Base-by-base conservation (phyloP, 2,888 invertebrate genomes). In the Ganaspis brasiliensis region DNA sequence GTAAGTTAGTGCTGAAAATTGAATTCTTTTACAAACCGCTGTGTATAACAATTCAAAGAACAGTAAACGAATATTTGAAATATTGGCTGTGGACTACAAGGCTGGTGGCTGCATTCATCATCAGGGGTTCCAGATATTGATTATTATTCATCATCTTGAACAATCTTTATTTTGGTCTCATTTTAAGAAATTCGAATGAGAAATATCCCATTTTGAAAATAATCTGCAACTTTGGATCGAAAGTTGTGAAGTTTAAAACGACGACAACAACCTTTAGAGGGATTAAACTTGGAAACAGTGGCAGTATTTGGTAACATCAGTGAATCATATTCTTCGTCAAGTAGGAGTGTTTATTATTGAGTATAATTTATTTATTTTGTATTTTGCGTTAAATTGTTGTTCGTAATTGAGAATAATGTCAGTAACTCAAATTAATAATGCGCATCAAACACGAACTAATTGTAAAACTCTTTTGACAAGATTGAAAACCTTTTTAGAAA, bases 401-500 rank as follows among this genome's bases (percentile, higher is more conserved):
- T n/a, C 5, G 5, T 49, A n/a, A n/a, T 49, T 49, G 5, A 5
- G 1, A 14, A 49, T 49, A 5, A 49, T 49, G 49, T 49, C 49
- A 2, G 14, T 49, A 14, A 49, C 14, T n/a, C 49, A 49, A n/a
- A 1, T 57, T 57, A 37, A 73, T 12, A 0, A 21, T 9, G 16
- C 14, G 24, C 21, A 16, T 26, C 74, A 49, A 63, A 5, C 52
- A 26, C 63, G 63, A 19, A 49, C 45, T 12, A 52, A 63, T 19
- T 63, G 24, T 8, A 63, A 74, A 40, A 45, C 61, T 1, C 40
- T 19, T 26, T 67, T 67, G 14, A 67, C 37, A 9, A 67, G 37
- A 37, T 40, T 40, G n/a, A 67, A 37, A 67, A 37, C 67, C 1
- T 67, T 67, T 16, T 67, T 67, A 40, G 40, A 67, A 67, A 35